Percentiles rank a stretch among this genome's conserved stretches.
These are phyloP conservation scores for Epizoanthus illoricatus DNA, from an alignment of 92 coral and sea anemone species.

Conservation along the genomic window DNA sequence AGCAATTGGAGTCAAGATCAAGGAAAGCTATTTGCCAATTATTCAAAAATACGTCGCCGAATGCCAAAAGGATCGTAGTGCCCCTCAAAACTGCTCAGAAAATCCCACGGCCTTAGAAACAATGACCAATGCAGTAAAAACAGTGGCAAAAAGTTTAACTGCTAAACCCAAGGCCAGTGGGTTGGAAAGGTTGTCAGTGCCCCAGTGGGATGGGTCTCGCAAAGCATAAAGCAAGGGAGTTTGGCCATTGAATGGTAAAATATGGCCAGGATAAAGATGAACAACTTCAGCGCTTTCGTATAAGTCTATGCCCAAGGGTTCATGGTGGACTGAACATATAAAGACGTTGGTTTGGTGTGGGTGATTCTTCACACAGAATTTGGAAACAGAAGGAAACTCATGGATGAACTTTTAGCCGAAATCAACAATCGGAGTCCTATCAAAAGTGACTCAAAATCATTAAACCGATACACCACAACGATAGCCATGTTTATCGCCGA, in stretches of 20 bases:
- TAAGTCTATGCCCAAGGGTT: conserved; percentile 52
- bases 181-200: conserved; percentile 49
- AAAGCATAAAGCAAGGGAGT: conserved; percentile 65
- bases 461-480: conserved; percentile 38
- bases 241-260: conserved; percentile 52
- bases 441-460: conserved; percentile 38
- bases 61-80: not conserved
- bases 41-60: conserved; percentile 17
- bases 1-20: conserved; percentile 29
- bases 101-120: conserved; percentile 7
- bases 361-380: conserved; percentile 60
- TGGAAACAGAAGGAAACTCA: conserved; percentile 54
- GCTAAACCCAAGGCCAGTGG: conserved; percentile 35
- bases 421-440: conserved; percentile 18
- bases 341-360: conserved; percentile 53
- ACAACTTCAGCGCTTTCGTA: conserved; percentile 50
- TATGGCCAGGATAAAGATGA: conserved; percentile 31
- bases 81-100: not conserved
- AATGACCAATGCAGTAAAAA: conserved; percentile 29
- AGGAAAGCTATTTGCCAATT: not conserved
- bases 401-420: conserved; percentile 41
- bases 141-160: conserved; percentile 32
- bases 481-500: conserved; percentile 46
- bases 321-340: conserved; percentile 60
- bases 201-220: conserved; percentile 62